Base-by-base conservation (phyloP, 2,888 invertebrate species). In the Branchipolynoe longqiensis region DNA sequence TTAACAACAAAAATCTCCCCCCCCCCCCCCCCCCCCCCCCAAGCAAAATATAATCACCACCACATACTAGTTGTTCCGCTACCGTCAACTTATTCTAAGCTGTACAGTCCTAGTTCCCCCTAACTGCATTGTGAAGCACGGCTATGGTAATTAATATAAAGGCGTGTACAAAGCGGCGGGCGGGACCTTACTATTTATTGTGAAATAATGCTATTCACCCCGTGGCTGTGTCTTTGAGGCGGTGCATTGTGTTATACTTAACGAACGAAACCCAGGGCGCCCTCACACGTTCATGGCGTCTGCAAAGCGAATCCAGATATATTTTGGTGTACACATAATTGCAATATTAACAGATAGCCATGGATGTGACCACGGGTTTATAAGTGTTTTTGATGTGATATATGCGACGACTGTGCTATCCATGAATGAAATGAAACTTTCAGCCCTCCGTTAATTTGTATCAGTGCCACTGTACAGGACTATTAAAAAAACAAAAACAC, bases 361-460 rank as follows among this genome's bases (percentile, higher is more conserved):
- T 38, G 69, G 33, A n/a, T 8, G 48, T 12, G 8, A n/a, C 12
- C 12, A n/a, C 14, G 58, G 58, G 36, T 69, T 69, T 69, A 33
- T 22, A 22, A 69, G 25, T 18, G 69, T 69, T 69, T 69, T 69
- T 69, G 36, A 69, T 69, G 69, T 69, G 69, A 36, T 69, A n/a
- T n/a, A 69, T 33, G 36, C 69, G n/a, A 69, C 18, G 12, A 33
- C 14, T 36, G 69, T 69, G 69, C 69, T 69, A 2, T 69, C 12
- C 38, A 36, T 36, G 12, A 25, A 69, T 38, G 38, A 33, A 25
- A 69, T 38, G 38, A 33, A 33, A 4, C 38, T 69, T 69, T 69
- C 69, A 69, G 69, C 38, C 69, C 62, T 62, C 62, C 25, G 62
- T 62, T 69, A n/a, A 69, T 69, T 69, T 69, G 69, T 69, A 69